Evolutionary conservation across 2,113 vertebrate genomes (phyloP).

Genomic region (Gobiocypris rarus): DNA sequence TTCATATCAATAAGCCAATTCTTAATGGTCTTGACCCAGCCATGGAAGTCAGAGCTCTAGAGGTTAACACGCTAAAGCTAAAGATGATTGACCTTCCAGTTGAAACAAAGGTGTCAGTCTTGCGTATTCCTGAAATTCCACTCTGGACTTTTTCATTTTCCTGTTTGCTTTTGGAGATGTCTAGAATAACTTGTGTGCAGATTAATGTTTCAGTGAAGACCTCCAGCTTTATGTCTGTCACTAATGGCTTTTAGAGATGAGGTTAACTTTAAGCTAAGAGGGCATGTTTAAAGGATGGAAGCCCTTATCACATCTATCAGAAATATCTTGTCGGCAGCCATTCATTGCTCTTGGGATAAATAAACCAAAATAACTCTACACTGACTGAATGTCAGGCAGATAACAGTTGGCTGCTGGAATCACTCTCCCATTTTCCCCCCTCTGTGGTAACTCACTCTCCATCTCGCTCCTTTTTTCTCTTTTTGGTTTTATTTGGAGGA

Average conservation of each 20-base stretch:
- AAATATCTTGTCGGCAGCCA: conserved; percentile 81
- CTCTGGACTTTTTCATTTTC: conserved; percentile 64
- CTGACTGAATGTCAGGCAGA: conserved; percentile 73
- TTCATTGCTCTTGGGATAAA: conserved; percentile 78
- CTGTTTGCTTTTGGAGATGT: conserved; percentile 71
- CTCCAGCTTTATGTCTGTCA: conserved; percentile 75
- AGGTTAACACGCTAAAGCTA: background rate
- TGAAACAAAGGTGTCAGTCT: conserved; percentile 25
- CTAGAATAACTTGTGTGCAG: conserved; percentile 67
- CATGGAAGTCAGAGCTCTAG: too few species aligned
- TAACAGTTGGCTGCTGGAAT: conserved; percentile 76
- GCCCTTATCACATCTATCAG: conserved; percentile 78
- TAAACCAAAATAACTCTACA: conserved; percentile 73
- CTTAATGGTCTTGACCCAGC: too few species aligned
- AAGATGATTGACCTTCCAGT: background rate
- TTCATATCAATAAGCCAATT: too few species aligned
- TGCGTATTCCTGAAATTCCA: conserved; percentile 69
- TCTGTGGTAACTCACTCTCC: conserved; percentile 47
- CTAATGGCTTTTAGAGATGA: conserved; percentile 67
- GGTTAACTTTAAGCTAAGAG: conserved; percentile 70
- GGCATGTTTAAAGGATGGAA: conserved; percentile 67
- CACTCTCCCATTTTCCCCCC: conserved; percentile 67
- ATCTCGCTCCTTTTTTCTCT: conserved; percentile 53
- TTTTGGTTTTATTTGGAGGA: conserved; percentile 78
- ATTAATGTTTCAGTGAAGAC: conserved; percentile 75